Base-by-base conservation (phyloP, 2,888 invertebrate genomes). In the Epinotia bilunana region DNA sequence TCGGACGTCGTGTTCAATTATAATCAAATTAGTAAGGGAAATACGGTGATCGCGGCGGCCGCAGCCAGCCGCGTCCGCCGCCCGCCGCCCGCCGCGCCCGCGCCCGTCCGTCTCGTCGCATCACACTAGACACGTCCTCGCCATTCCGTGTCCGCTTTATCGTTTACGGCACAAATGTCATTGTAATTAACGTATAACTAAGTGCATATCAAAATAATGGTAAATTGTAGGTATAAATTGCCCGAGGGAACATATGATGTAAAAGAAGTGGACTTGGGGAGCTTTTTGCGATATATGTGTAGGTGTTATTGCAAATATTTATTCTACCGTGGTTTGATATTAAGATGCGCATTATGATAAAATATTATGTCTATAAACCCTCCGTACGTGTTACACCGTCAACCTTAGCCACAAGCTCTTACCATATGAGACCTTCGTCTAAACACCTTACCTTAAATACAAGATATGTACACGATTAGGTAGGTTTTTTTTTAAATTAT, bases 181-280 rank as follows among this genome's bases (percentile, higher is more conserved):
- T 65, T 72, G 63, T 58, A 58, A 49, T 58, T 28, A 53, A 72
- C n/a, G 33, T 43, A 23, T 72, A 72, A 60, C 57, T 72, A 72
- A 65, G 46, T 49, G 72, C 72, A 72, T 72, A 72, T 72, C 72
- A 72, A 46, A 18, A 58, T 72, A 72, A 64, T 58, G 28, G 18
- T 57, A 46, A 58, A 64, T 43, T 28, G 49, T 64, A 72, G 64
- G 46, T 58, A 72, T 58, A 58, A 46, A 72, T 49, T 65, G 68
- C 68, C 58, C 68, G 57, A 65, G 72, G n/a, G 72, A 58, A 65
- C 72, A 72, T 43, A 46, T 64, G 43, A 57, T 72, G 46, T 63
- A 63, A 46, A 58, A 72, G 46, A 28, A 46, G 43, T 28, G 64
- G 64, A 58, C 64, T 72, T 65, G 64, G 58, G 64, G 64, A 65